These are phyloP conservation scores for Atherinomorus stipes DNA, from an alignment of 2,113 vertebrate species.

Conservation along the genomic window DNA sequence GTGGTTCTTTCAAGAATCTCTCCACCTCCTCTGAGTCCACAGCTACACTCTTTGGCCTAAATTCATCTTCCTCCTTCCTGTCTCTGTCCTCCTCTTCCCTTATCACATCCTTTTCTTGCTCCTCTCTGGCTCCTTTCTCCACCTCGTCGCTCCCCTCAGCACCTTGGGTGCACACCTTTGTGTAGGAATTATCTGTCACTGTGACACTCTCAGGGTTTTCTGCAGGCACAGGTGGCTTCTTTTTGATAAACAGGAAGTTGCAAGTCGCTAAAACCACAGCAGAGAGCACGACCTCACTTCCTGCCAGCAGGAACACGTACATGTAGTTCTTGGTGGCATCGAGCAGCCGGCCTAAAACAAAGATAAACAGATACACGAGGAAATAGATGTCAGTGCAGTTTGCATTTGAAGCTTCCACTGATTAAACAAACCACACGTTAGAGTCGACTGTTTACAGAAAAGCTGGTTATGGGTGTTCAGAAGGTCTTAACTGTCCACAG, in stretches of 20 bases:
- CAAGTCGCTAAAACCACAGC: slow-evolving; percentile 88
- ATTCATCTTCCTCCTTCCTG: slow-evolving; percentile 66
- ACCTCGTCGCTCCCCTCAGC: neutral
- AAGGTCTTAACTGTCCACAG: too few species aligned
- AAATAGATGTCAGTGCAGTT: too few species aligned
- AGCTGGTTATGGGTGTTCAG: too few species aligned
- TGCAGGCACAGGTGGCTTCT: slow-evolving; percentile 75
- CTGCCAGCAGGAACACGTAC: slow-evolving; percentile 93
- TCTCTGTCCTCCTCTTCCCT: slow-evolving; percentile 67
- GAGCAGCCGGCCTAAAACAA: slow-evolving; percentile 87
- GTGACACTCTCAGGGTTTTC: slow-evolving; percentile 82
- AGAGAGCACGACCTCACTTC: slow-evolving; percentile 88
- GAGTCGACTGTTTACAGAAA: too few species aligned
- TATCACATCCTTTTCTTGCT: slow-evolving; percentile 55
- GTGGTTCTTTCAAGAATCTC: slow-evolving; percentile 86
- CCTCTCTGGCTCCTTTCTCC: slow-evolving; percentile 51
- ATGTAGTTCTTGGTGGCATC: slow-evolving; percentile 89
- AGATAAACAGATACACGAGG: neutral
- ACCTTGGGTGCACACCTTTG: slow-evolving; percentile 21
- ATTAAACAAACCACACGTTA: too few species aligned
- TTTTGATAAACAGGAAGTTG: slow-evolving; percentile 89
- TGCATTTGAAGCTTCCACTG: too few species aligned
- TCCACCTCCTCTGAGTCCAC: slow-evolving; percentile 86
- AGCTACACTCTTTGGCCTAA: slow-evolving; percentile 56
- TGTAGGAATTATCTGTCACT: slow-evolving; percentile 29